Base-by-base conservation (phyloP, 2,888 invertebrate genomes). In the Chrysolina oricalcia region DNA sequence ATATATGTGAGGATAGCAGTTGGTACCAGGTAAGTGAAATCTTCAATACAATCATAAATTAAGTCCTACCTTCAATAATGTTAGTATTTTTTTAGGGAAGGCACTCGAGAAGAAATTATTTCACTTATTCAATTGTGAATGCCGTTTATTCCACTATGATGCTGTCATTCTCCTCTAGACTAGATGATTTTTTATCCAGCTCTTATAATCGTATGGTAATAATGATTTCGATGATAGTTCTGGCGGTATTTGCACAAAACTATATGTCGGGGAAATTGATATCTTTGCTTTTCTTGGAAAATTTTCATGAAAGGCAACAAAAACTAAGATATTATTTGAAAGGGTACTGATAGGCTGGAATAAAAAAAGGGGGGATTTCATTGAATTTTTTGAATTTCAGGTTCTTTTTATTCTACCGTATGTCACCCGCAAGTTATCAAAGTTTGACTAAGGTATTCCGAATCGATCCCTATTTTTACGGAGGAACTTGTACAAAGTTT, bases 1-100 rank as follows among this genome's bases (percentile, higher is more conserved):
- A 82, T 73, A 86, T 89, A 73, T 91, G 91, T 79, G 86, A 89
- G 2, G 87, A 90, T 82, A 86, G 88, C 75, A 90, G 91, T 15
- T 91, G 91, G 91, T 91, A 89, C 50, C 46, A 72, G 40, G 79
- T 79, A 66, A 77, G 79, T 77, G 50, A 9, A 35, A 35, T 35
- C 4, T 35, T 35, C 6, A 3, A 8, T 8, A 35, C 35, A 6
- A 35, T 35, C 0, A 35, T 3, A 35, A 3, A 35, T 35, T 35
- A 35, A 35, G 8, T 35, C 35, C 0, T 8, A 35, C 8, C 0
- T 35, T 35, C 8, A 35, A 35, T 35, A 35, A 35, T 8, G 8
- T 35, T 8, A 35, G 35, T 35, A 35, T 2, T 23, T 9, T 35
- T 10, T 2, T 23, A 59, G 23, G 13, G 23, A 27, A 23, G 27